Percentiles rank a stretch among this genome's conserved stretches.
phyloP scores from a whole-genome alignment of 2,113 vertebrate species.

The Syrrhaptes paradoxus region DNA sequence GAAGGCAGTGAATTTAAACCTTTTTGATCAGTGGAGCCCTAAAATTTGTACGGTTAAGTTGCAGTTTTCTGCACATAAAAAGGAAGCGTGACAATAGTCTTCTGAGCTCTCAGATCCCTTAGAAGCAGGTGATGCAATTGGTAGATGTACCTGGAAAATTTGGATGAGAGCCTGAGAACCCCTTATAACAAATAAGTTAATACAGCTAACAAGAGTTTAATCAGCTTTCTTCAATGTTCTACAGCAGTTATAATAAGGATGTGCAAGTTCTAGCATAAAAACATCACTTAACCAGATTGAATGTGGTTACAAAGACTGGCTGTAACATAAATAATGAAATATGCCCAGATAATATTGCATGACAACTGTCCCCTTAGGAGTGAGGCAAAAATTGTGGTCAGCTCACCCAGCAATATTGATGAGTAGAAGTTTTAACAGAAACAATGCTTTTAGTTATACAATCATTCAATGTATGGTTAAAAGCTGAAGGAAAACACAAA shows the following conservation, averaged over 20 bases:
- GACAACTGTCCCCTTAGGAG: neutral
- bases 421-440: neutral
- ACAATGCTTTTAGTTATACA: neutral
- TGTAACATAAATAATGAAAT: neutral
- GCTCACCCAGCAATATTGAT: neutral
- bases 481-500: neutral
- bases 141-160: neutral
- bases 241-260: neutral
- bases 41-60: neutral
- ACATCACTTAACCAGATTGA: neutral
- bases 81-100: neutral
- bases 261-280: neutral
- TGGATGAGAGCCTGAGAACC: neutral
- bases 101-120: neutral
- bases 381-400: neutral
- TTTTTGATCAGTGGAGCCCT: neutral
- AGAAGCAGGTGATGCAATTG: neutral
- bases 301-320: neutral
- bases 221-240: neutral
- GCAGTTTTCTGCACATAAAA: neutral
- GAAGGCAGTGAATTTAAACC: neutral
- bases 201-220: neutral
- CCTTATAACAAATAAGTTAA: neutral
- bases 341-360: neutral
- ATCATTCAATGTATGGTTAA: neutral